phyloP scores from a whole-genome alignment of 2,888 invertebrate species.

The Nomada flava region DNA sequence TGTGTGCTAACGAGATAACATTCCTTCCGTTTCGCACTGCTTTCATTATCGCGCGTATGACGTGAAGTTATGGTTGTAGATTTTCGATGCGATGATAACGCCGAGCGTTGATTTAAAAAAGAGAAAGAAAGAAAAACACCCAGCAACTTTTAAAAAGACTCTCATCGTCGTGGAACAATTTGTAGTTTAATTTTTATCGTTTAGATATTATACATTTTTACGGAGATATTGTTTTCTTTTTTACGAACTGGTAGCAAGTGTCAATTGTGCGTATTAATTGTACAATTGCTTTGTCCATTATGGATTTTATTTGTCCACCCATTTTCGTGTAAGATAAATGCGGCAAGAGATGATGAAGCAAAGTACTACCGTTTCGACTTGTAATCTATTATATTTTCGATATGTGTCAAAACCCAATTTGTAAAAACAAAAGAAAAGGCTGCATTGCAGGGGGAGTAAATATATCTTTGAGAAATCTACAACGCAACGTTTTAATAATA shows the following conservation, averaged over 20 bases:
- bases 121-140: background rate
- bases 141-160: background rate
- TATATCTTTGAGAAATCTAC: conserved; percentile 22
- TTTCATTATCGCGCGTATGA: conserved; percentile 11
- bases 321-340: too few species aligned
- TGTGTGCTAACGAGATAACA: conserved; percentile 5
- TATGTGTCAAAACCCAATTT: conserved; percentile 17
- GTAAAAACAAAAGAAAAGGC: conserved; percentile 1
- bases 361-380: background rate
- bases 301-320: background rate
- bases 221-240: background rate
- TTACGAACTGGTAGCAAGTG: background rate
- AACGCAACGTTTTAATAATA: conserved; percentile 45
- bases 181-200: conserved; percentile 7
- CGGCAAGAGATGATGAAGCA: too few species aligned
- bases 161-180: background rate
- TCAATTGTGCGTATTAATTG: background rate
- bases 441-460: background rate
- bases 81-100: background rate
- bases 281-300: background rate
- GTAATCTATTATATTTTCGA: background rate
- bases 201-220: conserved; percentile 12
- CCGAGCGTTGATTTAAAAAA: too few species aligned
- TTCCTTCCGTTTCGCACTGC: background rate
- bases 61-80: background rate